These are phyloP conservation scores for Tetramorium simillimum DNA, from an alignment of 1,140 invertebrate species.

Conservation along the genomic window DNA sequence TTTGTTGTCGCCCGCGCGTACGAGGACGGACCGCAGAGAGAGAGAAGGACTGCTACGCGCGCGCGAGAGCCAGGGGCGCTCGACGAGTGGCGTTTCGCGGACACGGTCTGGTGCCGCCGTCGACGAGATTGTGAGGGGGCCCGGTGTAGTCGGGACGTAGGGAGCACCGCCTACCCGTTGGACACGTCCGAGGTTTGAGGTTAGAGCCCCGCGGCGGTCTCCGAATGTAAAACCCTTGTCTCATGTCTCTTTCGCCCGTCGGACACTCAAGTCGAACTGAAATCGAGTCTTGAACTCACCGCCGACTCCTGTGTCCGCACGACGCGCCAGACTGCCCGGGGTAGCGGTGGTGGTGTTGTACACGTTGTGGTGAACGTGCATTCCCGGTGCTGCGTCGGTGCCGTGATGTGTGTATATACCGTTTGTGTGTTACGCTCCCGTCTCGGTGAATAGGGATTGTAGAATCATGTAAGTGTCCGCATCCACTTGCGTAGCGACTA, in stretches of 20 bases:
- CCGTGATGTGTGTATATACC: slow-evolving; percentile 51
- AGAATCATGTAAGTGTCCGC: slow-evolving; percentile 78
- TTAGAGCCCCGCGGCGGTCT: not conserved
- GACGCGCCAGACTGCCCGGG: not conserved
- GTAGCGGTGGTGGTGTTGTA: slow-evolving; percentile 9
- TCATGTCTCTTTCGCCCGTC: not conserved
- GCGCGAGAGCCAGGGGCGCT: too few relatives aligned
- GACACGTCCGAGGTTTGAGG: too few relatives aligned
- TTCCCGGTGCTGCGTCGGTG: slow-evolving; percentile 15
- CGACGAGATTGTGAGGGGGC: too few relatives aligned
- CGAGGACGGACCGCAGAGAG: not conserved
- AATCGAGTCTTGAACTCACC: not conserved
- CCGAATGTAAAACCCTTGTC: slow-evolving; percentile 3
- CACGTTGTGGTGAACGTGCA: slow-evolving; percentile 19
- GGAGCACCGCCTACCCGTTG: too few relatives aligned
- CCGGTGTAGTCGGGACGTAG: too few relatives aligned
- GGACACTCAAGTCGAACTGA: slow-evolving; percentile 4
- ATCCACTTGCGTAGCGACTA: slow-evolving; percentile 25
- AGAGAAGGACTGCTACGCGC: not conserved
- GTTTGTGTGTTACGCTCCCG: slow-evolving; percentile 74
- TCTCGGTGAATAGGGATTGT: slow-evolving; percentile 66
- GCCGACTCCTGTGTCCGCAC: not conserved
- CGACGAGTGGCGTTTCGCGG: too few relatives aligned
- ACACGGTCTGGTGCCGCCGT: too few relatives aligned
- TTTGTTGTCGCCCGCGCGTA: slow-evolving; percentile 45